phyloP scores from a whole-genome alignment of 2,797 vertebrate genomes.

The Falco biarmicus region DNA sequence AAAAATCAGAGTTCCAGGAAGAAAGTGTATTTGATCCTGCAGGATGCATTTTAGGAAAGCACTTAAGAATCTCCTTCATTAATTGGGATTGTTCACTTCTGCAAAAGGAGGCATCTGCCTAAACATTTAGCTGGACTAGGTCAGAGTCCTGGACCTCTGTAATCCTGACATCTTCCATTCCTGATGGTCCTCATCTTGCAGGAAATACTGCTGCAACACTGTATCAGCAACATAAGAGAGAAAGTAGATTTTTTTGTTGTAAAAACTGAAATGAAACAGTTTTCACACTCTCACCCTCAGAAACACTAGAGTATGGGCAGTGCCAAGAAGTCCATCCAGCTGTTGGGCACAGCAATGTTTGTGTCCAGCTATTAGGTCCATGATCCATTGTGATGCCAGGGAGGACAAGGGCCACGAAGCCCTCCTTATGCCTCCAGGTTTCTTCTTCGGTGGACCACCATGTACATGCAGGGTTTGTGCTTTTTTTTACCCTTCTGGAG shows the following conservation, averaged over 20 bases:
- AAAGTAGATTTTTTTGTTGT: background rate
- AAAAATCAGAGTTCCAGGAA: background rate
- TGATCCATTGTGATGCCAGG: background rate
- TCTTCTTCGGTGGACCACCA: background rate
- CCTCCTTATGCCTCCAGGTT: background rate
- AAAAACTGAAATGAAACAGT: background rate
- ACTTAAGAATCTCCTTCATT: conserved; percentile 5
- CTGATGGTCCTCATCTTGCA: background rate
- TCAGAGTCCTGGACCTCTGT: background rate
- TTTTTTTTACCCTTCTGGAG: background rate
- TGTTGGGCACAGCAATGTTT: background rate
- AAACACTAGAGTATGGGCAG: background rate
- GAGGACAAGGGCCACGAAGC: background rate
- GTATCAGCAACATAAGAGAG: background rate
- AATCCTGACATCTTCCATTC: background rate
- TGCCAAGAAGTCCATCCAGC: background rate
- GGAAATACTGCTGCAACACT: background rate
- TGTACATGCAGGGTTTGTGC: fast-evolving
- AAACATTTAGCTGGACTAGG: background rate
- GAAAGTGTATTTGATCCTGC: conserved; percentile 11
- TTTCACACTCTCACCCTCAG: background rate
- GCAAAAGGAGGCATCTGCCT: background rate
- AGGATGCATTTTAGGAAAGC: background rate
- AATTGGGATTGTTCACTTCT: conserved; percentile 3
- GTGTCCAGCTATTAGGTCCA: background rate